Base-by-base conservation (phyloP, 2,888 invertebrate species). In the Ariolimax columbianus region DNA sequence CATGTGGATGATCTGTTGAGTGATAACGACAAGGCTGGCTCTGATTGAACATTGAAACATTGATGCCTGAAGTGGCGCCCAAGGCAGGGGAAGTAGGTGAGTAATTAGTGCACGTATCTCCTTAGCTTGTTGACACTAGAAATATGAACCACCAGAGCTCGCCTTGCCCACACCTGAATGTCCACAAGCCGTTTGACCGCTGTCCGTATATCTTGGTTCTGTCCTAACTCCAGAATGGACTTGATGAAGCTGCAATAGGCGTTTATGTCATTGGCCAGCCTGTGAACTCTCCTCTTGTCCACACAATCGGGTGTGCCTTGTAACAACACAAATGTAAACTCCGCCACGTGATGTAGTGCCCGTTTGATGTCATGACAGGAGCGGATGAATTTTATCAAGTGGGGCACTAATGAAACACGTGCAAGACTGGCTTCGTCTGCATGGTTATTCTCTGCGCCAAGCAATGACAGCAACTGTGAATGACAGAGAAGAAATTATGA, bases 311-410 rank as follows among this genome's bases (percentile, higher is more conserved):
- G 83, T 0, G 59, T 40, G 68, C 85, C 85, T 43, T 78, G 81
- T 23, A 77, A 47, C 33, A 83, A 36, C 1, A 87, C 83, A 55
- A 85, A 80, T 6, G 87, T 83, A 68, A 80, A 87, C 73, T 87
- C 87, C 11, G 83, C 83, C 80, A 87, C 85, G 38, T 87, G 85
- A 63, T 66, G 83, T 26, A 85, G 75, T 23, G 81, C 83, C 7
- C 47, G 81, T 33, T 78, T 83, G 73, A 68, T 55, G 19, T 77
- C 70, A 2, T 26, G 17, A 33, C 26, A 68, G 0, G 77, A 83
- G 36, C n/a, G n/a, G 2, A 83, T 47, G 55, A 75, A 77, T 36
- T 63, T 63, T 17, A 47, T 43, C 47, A 77, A 66, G 77, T 77
- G 77, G 26, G 51, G 23, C 2, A 26, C 59, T 26, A 77, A 23